Evolutionary conservation across 2,797 vertebrate species (phyloP), one percentile per base, ranked within the genome.

Genomic region (Siniperca obscura): DNA sequence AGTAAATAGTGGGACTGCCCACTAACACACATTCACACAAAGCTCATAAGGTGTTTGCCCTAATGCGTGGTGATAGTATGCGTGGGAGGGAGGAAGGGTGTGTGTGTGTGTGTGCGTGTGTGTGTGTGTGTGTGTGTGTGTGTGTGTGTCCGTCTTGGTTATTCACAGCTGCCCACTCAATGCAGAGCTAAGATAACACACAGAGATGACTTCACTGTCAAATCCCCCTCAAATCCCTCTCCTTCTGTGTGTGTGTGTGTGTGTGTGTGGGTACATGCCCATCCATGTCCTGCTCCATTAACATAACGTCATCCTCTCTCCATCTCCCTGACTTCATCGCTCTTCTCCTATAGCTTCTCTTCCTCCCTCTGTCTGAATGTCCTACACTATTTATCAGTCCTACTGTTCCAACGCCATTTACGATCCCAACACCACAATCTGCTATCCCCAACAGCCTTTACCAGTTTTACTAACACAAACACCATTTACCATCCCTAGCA

Each of bases 141-240:
- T 59, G 61, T 75, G 65, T 62, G 65, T 65, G 72, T 53, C 21
- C 38, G 73, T 67, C 17, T 42, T 53, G 60, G 67, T 80, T 38
- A 76, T 62, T 76, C 61, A 72, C 44, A 66, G 71, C 67, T 67
- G 76, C 76, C 59, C 30, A 50, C 67, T 60, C 66, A 59, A 48
- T 76, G 40, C 70, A 62, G 27, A 52, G 73, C 65, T 76, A 73
- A 83, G 76, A 70, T 75, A 78, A 76, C 40, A 76, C 74, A 85
- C 66, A 56, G 59, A 61, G 72, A 76, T 77, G 62, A 77, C 81
- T 76, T 76, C 82, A 68, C 73, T 50, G 48, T 76, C 46, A 80
- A 84, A 80, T 80, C 76, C 66, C 76, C 71, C 53, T 53, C 46
- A 74, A 74, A 65, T 74, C 82, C 69, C 68, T 12, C 44, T 53